Base-by-base conservation (phyloP, 2,797 vertebrate genomes). In the Chelonia mydas region DNA sequence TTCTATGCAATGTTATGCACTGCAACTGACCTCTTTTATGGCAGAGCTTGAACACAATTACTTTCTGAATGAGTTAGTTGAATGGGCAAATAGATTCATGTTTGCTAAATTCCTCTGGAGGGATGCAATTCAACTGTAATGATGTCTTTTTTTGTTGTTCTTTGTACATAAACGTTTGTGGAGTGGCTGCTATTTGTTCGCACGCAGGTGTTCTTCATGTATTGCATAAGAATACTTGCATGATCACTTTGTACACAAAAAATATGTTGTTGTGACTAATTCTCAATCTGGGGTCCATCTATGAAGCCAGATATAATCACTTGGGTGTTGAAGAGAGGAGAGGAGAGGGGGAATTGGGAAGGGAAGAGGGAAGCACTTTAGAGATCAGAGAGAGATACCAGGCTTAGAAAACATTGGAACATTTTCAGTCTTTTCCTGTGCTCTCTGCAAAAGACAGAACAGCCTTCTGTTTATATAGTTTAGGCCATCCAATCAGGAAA, bases 21-120 rank as follows among this genome's bases (percentile, higher is more conserved):
- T 77, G 90, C 88, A 94, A 94, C 95, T 97, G 96, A 96, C 95
- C 96, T 95, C 95, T 97, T 96, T 93, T 81, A 93, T 33, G 84
- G 93, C 82, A 88, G 83, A 94, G 90, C 91, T 94, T 93, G 88
- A 95, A 94, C 80, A 97, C 89, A 86, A 92, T 93, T 94, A 90
- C 92, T 92, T 97, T 96, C 96, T 77, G 85, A 96, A 87, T 45
- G 83, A 87, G 92, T 95, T 96, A 96, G 90, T 19, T 89, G 96
- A 78, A 53, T 79, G 96, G 86, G 95, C 91, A 97, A 92, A 95
- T 28, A 94, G 89, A 94, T 94, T 94, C 94, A 93, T 90, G 90
- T 95, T 90, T 93, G 91, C 94, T 97, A 93, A 94, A 95, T 88
- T 96, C 94, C 93, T 81, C 86, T 94, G 93, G 47, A 21, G 19